Base-by-base conservation (phyloP, 2,113 vertebrate species). In the Heterotis niloticus region DNA sequence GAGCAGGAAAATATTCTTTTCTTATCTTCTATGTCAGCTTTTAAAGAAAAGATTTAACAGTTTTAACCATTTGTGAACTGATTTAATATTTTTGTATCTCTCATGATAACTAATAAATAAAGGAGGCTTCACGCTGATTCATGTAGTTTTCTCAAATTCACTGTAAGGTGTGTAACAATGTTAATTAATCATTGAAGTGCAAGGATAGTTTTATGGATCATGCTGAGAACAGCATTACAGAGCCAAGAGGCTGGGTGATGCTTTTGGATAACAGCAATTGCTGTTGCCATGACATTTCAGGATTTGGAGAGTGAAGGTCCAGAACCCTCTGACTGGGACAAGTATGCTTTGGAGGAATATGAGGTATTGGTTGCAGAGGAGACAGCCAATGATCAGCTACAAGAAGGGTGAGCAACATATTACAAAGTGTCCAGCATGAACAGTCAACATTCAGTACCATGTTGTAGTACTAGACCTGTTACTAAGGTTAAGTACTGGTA, bases 291-390 rank as follows among this genome's bases (percentile, higher is more conserved):
- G 78, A 69, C 56, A 67, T 84, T 86, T 10, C 81, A 99, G 98
- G 98, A 99, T 83, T 57, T 91, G 79, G 98, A 98, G 57, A 94
- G 93, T 10, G 96, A 99, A 7, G 90, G 93, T 85, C 96, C 97
- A 0, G 98, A 99, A 82, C 96, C 97, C 24, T 99, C 96, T 0
- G 98, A 99, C 85, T 99, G 98, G 98, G 98, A 99, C 90, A 94
- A 95, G 85, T 99, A 97, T 3, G 98, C 98, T 66, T 92, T 96
- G 10, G 97, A 99, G 78, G 96, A 99, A 82, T 99, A 99, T 0
- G 98, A 99, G 90, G 94, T 98, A 51, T 94, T 99, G 69, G 98
- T 99, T 78, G 96, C 96, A 0, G 97, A 99, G 84, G 98, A 99
- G 85, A 96, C 96, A 0, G 96, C 96, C 77, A 97, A 95, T 0